A percentile compares a stretch with the other conserved stretches of the same genome.
Evolutionary conservation across 2,113 vertebrate genomes (phyloP).

Genomic region (Xenopus borealis): DNA sequence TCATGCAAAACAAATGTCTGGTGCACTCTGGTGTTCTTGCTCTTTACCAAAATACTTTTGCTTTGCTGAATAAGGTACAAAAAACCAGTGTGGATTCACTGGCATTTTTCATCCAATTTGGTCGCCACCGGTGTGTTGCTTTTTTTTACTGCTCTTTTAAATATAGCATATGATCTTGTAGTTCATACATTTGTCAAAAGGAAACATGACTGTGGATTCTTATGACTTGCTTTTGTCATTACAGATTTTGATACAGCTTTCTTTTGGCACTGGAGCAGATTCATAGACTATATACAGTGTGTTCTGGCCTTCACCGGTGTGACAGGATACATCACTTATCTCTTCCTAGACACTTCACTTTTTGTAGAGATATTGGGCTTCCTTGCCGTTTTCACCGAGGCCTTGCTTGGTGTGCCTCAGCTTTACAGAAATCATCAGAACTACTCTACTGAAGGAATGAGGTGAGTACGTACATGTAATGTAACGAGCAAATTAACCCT

Average conservation of each 20-base stretch:
- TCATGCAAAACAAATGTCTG: too few relatives aligned
- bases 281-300: slow-evolving; percentile 89
- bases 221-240: not conserved
- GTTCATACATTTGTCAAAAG: too few relatives aligned
- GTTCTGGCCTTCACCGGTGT: slow-evolving; percentile 83
- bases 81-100: too few relatives aligned
- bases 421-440: slow-evolving; percentile 91
- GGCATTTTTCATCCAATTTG: too few relatives aligned
- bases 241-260: slow-evolving; percentile 88
- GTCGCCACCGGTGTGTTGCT: too few relatives aligned
- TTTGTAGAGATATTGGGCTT: slow-evolving; percentile 92
- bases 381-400: slow-evolving; percentile 89
- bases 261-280: slow-evolving; percentile 95
- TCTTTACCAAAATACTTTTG: too few relatives aligned
- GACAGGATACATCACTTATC: slow-evolving; percentile 86
- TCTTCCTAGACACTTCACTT: slow-evolving; percentile 82
- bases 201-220: too few relatives aligned
- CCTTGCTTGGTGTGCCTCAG: slow-evolving; percentile 89
- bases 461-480: slow-evolving; percentile 60
- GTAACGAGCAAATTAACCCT: too few relatives aligned
- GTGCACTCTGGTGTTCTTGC: too few relatives aligned
- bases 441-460: slow-evolving; percentile 95
- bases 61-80: too few relatives aligned
- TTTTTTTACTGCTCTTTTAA: too few relatives aligned
- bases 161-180: too few relatives aligned